A percentile compares a stretch with the other conserved stretches of the same genome.
phyloP scores from a whole-genome alignment of 2,888 invertebrate genomes.

The Scelioninae gen. 1 region DNA sequence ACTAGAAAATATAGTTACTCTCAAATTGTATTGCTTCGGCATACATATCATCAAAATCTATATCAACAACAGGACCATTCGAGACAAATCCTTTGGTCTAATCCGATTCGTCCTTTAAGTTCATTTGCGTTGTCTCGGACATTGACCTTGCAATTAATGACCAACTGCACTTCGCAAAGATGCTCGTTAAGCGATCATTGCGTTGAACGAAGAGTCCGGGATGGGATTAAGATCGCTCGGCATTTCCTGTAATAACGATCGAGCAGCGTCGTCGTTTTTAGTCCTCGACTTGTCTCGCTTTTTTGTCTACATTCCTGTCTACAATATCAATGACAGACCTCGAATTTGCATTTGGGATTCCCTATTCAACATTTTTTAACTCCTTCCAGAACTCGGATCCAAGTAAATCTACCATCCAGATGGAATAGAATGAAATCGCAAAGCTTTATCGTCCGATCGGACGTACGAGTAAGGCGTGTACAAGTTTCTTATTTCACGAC shows the following conservation, averaged over 20 bases:
- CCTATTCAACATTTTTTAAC: neutral
- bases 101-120: slow-evolving; percentile 11
- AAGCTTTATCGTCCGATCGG: slow-evolving; percentile 16
- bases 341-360: neutral
- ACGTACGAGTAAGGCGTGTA: slow-evolving; percentile 23
- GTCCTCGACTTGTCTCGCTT: neutral
- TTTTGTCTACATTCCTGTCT: slow-evolving; percentile 11
- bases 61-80: too few species aligned
- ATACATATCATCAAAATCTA: too few species aligned
- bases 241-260: slow-evolving; percentile 75
- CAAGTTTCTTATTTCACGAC: slow-evolving; percentile 48
- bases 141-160: slow-evolving; percentile 80
- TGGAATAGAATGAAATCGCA: slow-evolving; percentile 6
- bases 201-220: slow-evolving; percentile 72
- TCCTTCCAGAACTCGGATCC: slow-evolving; percentile 2
- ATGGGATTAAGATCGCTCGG: slow-evolving; percentile 74
- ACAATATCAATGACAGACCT: slow-evolving; percentile 16
- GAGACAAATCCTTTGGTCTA: too few species aligned
- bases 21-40: too few species aligned
- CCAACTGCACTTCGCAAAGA: slow-evolving; percentile 76
- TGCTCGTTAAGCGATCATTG: slow-evolving; percentile 76
- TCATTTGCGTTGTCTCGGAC: slow-evolving; percentile 73
- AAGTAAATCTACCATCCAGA: too few species aligned
- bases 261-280: slow-evolving; percentile 22
- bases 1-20: too few species aligned